These are phyloP conservation scores for Nerophis lumbriciformis DNA, from an alignment of 2,113 vertebrate genomes.

Conservation along the genomic window DNA sequence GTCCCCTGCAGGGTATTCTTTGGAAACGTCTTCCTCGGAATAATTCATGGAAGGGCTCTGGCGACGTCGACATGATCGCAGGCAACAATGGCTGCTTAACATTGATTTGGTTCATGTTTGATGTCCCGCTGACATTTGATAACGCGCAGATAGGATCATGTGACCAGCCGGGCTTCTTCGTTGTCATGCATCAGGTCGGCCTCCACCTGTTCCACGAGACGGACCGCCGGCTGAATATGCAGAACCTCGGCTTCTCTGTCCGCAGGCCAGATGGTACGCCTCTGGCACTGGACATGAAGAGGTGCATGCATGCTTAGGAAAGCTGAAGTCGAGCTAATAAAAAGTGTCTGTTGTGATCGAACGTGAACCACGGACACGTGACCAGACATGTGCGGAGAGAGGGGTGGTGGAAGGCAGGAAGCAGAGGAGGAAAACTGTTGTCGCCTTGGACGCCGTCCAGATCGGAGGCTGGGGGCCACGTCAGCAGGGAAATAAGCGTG, in stretches of 20 bases:
- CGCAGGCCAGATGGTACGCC: constrained; percentile 40
- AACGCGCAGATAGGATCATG: constrained; percentile 33
- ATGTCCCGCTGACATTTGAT: constrained; percentile 56
- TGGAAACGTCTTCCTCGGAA: constrained; percentile 25
- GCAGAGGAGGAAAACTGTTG: not conserved
- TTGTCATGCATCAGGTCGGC: constrained; percentile 46
- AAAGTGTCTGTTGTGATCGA: constrained; percentile 2
- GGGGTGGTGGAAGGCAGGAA: not conserved
- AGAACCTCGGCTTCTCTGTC: constrained; percentile 23
- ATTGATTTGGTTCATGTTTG: constrained; percentile 44
- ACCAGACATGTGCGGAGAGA: not conserved
- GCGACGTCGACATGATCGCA: not conserved
- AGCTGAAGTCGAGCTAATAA: not conserved
- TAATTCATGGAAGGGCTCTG: constrained; percentile 36
- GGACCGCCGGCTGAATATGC: constrained; percentile 45
- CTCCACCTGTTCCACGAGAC: constrained; percentile 47
- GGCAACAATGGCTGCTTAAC: constrained; percentile 29
- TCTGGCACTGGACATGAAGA: constrained; percentile 24
- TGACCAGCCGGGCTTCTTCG: constrained; percentile 13
- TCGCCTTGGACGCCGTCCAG: constrained; percentile 35
- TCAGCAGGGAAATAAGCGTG: constrained; percentile 26
- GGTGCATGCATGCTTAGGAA: constrained; percentile 5
- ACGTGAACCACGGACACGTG: not conserved
- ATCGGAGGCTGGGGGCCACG: constrained; percentile 8
- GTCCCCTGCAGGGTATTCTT: constrained; percentile 47